Percentiles rank a stretch among this genome's conserved stretches.
phyloP scores from a whole-genome alignment of 2,888 invertebrate species.

The Eupithecia subumbrata region DNA sequence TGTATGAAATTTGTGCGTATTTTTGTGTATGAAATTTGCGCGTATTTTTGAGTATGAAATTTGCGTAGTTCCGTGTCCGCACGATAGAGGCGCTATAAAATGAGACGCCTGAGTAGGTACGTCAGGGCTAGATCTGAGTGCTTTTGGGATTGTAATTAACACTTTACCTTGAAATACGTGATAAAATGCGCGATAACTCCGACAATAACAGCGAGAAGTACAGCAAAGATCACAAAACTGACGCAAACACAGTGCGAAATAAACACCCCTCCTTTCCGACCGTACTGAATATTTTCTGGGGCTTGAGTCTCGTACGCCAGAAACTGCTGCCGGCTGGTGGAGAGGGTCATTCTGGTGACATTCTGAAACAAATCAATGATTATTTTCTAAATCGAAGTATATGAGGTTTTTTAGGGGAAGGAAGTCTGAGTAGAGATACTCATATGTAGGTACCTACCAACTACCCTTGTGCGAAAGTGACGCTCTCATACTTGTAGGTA shows the following conservation, averaged over 20 bases:
- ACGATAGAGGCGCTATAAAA: too few species aligned
- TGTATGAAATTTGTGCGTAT: too few species aligned
- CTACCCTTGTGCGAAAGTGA: too few species aligned
- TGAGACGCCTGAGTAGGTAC: too few species aligned
- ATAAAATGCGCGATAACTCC: conserved; percentile 77
- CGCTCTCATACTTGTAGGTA: too few species aligned
- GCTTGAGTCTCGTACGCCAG: conserved; percentile 81
- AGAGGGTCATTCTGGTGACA: conserved; percentile 72
- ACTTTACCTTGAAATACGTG: conserved; percentile 72
- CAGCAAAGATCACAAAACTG: conserved; percentile 65
- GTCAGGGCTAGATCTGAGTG: neutral
- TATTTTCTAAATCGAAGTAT: neutral
- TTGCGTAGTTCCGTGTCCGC: too few species aligned
- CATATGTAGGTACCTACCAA: too few species aligned
- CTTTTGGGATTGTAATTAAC: neutral
- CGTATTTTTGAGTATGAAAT: too few species aligned
- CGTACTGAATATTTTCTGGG: conserved; percentile 82
- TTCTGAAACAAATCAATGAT: conserved; percentile 43
- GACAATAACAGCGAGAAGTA: conserved; percentile 66
- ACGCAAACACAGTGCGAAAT: conserved; percentile 85
- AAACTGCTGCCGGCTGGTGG: conserved; percentile 85
- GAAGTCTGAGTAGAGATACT: too few species aligned
- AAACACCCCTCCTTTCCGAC: conserved; percentile 85
- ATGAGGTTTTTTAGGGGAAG: too few species aligned
- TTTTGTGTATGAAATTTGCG: too few species aligned